These are phyloP conservation scores for Phengaris alcon DNA, from an alignment of 2,888 invertebrate genomes.

Conservation along the genomic window DNA sequence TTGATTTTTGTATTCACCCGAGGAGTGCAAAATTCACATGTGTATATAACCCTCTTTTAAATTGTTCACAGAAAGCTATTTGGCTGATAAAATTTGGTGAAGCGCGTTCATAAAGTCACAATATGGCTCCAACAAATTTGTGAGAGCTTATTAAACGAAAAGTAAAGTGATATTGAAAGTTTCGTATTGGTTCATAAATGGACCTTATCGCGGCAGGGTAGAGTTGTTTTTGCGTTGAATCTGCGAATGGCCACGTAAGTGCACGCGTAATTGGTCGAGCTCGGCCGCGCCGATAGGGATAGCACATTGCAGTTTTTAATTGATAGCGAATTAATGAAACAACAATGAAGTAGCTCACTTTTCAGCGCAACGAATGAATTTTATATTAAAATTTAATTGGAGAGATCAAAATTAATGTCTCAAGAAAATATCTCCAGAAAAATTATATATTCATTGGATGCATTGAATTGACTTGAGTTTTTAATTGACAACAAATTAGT, in stretches of 20 bases:
- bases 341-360: background rate
- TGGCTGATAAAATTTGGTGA: constrained; percentile 10
- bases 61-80: constrained; percentile 9
- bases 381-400: background rate
- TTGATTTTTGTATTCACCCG: background rate
- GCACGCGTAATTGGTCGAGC: constrained; percentile 36
- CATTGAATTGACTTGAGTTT: no score
- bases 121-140: constrained; percentile 14
- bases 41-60: background rate
- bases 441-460: no score
- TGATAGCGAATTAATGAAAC: constrained; percentile 12
- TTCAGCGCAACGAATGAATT: background rate
- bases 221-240: constrained; percentile 3
- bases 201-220: background rate
- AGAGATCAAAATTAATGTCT: no score
- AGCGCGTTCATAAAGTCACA: constrained; percentile 21
- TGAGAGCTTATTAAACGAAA: constrained; percentile 19
- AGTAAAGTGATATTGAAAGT: constrained; percentile 17
- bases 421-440: no score
- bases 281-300: constrained; percentile 28
- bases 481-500: no score
- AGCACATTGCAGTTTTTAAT: constrained; percentile 1
- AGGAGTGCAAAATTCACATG: background rate
- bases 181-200: background rate
- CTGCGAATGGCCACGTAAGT: constrained; percentile 31